Percentiles rank a stretch among this genome's conserved stretches.
phyloP scores from a whole-genome alignment of 2,888 invertebrate species.

The Drosophila maculinotata region DNA sequence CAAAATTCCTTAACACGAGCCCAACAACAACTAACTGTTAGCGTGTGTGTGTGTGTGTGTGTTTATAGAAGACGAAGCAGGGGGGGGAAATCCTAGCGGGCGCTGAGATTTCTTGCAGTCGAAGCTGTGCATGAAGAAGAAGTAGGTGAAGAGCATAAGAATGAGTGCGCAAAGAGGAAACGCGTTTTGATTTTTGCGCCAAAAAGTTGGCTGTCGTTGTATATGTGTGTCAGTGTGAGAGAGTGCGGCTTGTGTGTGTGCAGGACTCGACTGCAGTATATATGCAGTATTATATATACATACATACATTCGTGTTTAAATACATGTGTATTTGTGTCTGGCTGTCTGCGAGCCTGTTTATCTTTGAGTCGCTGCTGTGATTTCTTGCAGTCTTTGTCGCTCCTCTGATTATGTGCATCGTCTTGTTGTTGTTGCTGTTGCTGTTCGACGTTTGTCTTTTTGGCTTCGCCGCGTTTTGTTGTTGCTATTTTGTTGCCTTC shows the following conservation, averaged over 20 bases:
- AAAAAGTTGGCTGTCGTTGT: constrained; percentile 57
- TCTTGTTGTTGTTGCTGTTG: constrained; percentile 34
- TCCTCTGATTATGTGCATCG: constrained; percentile 54
- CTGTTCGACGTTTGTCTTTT: constrained; percentile 66
- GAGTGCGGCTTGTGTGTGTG: constrained; percentile 34
- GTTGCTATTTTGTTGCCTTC: constrained; percentile 53
- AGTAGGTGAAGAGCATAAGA: constrained; percentile 76
- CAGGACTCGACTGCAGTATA: constrained; percentile 58
- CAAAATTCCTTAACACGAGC: constrained; percentile 79
- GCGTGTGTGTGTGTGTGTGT: constrained; percentile 7
- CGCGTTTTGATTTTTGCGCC: constrained; percentile 72
- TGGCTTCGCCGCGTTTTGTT: constrained; percentile 59
- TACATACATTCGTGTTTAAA: constrained; percentile 14
- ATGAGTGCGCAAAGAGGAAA: constrained; percentile 65
- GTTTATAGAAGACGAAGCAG: constrained; percentile 25
- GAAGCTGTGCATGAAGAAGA: constrained; percentile 53
- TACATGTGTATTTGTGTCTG: constrained; percentile 46
- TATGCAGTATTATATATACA: constrained; percentile 8
- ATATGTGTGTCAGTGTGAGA: constrained; percentile 37
- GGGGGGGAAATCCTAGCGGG: constrained; percentile 48
- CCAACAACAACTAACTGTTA: constrained; percentile 27
- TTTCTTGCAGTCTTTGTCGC: constrained; percentile 72
- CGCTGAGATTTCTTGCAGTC: constrained; percentile 70
- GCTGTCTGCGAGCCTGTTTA: constrained; percentile 67
- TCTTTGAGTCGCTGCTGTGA: constrained; percentile 66